Evolutionary conservation across 2,888 invertebrate genomes (phyloP).

Genomic region (Ennomos erosarius): DNA sequence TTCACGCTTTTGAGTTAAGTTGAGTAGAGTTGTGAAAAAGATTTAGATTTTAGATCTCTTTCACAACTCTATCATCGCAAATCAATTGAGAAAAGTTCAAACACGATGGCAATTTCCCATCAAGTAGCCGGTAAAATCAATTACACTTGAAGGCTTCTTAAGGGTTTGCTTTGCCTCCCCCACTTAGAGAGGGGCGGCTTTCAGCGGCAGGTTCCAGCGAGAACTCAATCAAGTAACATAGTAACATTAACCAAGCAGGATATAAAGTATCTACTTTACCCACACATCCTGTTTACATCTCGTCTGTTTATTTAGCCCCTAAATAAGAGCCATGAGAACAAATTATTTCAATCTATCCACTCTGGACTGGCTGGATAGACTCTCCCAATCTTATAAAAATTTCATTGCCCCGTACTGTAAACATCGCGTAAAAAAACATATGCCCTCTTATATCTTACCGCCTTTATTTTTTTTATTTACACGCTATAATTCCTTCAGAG

Average conservation of each 20-base stretch:
- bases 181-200: constrained; percentile 39
- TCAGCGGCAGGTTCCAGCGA: constrained; percentile 36
- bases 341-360: constrained; percentile 35
- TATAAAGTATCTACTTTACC: constrained; percentile 40
- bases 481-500: constrained; percentile 65
- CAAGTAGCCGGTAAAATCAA: constrained; percentile 63
- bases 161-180: constrained; percentile 54
- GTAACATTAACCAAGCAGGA: constrained; percentile 41
- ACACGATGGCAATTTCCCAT: constrained; percentile 39
- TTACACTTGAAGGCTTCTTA: constrained; percentile 48
- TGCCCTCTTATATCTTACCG: constrained; percentile 45
- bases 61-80: constrained; percentile 1
- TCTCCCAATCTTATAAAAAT: constrained; percentile 43
- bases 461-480: constrained; percentile 66
- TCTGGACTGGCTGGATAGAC: constrained; percentile 43
- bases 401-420: constrained; percentile 39
- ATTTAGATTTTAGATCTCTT: no score
- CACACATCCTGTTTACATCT: constrained; percentile 40
- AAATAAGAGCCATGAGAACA: constrained; percentile 36
- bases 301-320: constrained; percentile 38
- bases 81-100: constrained; percentile 25
- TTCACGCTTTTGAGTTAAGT: no score
- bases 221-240: constrained; percentile 43
- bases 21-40: no score
- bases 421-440: constrained; percentile 44